Percentiles rank a stretch among this genome's conserved stretches.
Conservation (phyloP, 2,888 invertebrate species). For the Pimpla rufipes region DNA sequence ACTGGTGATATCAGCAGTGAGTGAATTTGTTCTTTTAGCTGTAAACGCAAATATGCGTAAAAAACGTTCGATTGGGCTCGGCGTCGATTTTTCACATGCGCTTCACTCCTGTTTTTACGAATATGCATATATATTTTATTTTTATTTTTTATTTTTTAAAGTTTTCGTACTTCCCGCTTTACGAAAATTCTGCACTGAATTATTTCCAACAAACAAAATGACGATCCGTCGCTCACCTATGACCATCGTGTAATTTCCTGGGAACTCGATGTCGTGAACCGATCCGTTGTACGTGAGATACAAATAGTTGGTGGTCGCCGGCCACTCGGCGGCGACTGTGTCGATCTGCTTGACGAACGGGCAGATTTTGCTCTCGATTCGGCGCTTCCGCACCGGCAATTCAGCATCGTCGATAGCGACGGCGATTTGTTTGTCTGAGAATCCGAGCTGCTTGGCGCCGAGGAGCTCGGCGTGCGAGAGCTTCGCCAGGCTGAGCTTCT, state of each 20-base stretch:
- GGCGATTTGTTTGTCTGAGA: slow-evolving; percentile 98
- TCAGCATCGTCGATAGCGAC: slow-evolving; percentile 94
- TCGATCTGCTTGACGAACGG: slow-evolving; percentile 99
- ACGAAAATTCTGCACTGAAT: no score
- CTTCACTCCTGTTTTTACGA: no score
- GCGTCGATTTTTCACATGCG: no score
- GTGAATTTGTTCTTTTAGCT: no score
- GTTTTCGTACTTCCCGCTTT: no score
- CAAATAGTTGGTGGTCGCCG: slow-evolving; percentile 99
- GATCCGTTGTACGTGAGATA: slow-evolving; percentile 98
- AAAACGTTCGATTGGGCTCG: no score
- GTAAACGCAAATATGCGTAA: no score
- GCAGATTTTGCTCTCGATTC: slow-evolving; percentile 91
- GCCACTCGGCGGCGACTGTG: slow-evolving; percentile 99
- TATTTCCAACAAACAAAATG: no score
- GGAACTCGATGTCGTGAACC: slow-evolving; percentile 93
- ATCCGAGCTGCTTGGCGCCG: slow-evolving; percentile 96
- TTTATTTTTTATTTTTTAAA: no score
- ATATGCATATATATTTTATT: no score
- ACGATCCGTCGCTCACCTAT: slow-evolving; percentile 87
- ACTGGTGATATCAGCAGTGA: no score
- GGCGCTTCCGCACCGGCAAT: slow-evolving; percentile 91
- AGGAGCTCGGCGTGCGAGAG: slow-evolving; percentile 89
- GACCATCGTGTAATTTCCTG: slow-evolving; percentile 93
- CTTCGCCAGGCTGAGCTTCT: slow-evolving; percentile 88